Evolutionary conservation across 2,888 invertebrate species (phyloP).

Genomic region (Mythimna lalbum): DNA sequence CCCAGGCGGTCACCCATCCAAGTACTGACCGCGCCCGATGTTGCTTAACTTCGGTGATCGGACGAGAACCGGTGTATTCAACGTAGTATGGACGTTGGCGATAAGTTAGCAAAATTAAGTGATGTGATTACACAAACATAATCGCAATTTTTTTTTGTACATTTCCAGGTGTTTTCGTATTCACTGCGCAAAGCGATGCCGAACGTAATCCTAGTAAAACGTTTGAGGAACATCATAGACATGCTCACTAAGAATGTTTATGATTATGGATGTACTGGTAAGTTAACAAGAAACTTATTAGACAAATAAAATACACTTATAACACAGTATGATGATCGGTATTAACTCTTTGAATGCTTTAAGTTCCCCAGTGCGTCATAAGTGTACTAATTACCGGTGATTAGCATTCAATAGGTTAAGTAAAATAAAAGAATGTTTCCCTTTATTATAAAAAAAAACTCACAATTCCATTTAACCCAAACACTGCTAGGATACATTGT

Average conservation of each 20-base stretch:
- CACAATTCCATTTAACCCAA: too few species aligned
- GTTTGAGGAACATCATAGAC: conserved; percentile 95
- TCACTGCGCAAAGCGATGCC: conserved; percentile 96
- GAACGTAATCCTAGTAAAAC: conserved; percentile 93
- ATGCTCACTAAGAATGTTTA: conserved; percentile 97
- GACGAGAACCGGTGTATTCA: conserved; percentile 88
- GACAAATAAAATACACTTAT: not conserved
- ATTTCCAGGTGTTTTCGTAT: conserved; percentile 93
- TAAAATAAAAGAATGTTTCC: too few species aligned
- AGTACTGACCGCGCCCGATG: conserved; percentile 87
- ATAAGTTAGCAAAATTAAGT: not conserved
- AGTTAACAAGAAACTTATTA: not conserved
- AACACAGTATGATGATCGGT: too few species aligned
- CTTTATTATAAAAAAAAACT: too few species aligned
- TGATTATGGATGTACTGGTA: conserved; percentile 96
- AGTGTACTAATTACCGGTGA: too few species aligned
- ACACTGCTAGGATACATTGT: too few species aligned
- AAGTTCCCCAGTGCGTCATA: too few species aligned
- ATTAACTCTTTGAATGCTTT: too few species aligned
- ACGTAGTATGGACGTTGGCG: conserved; percentile 82
- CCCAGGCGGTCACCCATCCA: conserved; percentile 88
- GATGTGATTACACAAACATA: not conserved
- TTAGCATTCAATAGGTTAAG: too few species aligned
- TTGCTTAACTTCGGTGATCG: conserved; percentile 89
- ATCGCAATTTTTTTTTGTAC: not conserved